Evolutionary conservation across 1,140 invertebrate genomes (phyloP), one percentile per base, ranked within the genome.

Genomic region (Atta colombica): DNA sequence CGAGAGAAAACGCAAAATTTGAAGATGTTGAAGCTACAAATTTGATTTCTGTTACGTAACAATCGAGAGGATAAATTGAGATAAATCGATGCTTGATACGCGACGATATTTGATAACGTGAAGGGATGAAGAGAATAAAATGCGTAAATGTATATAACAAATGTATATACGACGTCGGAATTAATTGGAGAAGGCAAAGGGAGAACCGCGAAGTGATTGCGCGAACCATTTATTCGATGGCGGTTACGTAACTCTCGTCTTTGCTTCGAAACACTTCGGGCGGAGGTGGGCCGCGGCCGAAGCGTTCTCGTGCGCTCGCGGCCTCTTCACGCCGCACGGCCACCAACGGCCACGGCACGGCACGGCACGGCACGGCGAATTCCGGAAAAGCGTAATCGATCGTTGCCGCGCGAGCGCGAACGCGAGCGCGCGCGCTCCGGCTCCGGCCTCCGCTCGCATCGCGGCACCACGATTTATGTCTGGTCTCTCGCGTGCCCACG

Each of bases 361-460:
- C 35, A 35, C 35, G 39, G 39, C 39, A 45, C 39, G 39, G 39
- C 39, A 45, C 39, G 86, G 65, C 49, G 49, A 84, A 72, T 85
- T 77, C 82, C 77, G 82, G 74, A 78, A 77, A 85, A 84, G 69
- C 58, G 80, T 84, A 74, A 84, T 84, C 80, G 80, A 84, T 84
- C 80, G 80, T 74, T 51, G 71, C 12, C 45, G 45, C 77, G 75
- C 63, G 77, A 28, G 61, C 45, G 60, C 61, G 61, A 28, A 45
- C 61, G 45, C 28, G 74, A 16, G 25, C 63, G 18, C 39, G 86
- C 66, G 45, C 68, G 68, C 65, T 18, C n/a, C 31, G 31, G 31
- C 31, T 35, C 31, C 31, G 31, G 14, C 55, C 75, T 21, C 35
- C 74, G 61, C 49, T 53, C 82, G 71, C 61, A 35, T 55, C 72